Percentiles rank a stretch among this genome's conserved stretches.
Conservation (phyloP, 2,113 vertebrate species). For the Phasianus colchicus region DNA sequence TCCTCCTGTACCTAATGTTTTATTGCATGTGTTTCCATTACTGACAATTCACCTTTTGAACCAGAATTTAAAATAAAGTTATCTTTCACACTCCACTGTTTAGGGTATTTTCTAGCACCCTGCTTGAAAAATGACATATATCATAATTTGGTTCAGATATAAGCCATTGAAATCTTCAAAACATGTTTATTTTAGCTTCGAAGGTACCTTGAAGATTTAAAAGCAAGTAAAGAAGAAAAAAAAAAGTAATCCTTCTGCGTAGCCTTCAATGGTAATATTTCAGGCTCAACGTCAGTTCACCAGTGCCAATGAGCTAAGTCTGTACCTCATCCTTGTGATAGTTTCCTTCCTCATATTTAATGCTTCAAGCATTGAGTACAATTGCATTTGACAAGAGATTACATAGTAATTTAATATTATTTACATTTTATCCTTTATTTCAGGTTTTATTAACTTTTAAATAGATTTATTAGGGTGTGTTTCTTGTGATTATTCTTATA, state of each 20-base stretch:
- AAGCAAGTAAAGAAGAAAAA: neutral
- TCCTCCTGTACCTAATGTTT: neutral
- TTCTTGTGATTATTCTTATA: neutral
- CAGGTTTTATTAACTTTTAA: neutral
- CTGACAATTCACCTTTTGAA: neutral
- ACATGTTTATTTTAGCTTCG: neutral
- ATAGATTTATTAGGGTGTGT: neutral
- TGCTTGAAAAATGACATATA: neutral
- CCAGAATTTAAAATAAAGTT: neutral
- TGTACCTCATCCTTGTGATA: neutral
- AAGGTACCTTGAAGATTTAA: neutral
- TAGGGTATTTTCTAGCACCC: neutral
- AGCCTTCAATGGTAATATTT: neutral
- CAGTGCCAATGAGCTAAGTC: neutral
- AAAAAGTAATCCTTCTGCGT: neutral
- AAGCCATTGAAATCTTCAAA: neutral
- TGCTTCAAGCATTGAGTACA: neutral
- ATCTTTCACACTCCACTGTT: neutral
- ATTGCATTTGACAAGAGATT: neutral
- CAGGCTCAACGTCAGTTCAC: neutral
- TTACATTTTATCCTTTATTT: neutral
- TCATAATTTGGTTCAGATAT: neutral
- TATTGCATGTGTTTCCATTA: neutral
- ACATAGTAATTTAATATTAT: neutral
- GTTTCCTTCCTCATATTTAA: neutral